These are phyloP conservation scores for Dendronephthya gigantea DNA, from an alignment of 64 coral and sea anemone species.

Conservation along the genomic window DNA sequence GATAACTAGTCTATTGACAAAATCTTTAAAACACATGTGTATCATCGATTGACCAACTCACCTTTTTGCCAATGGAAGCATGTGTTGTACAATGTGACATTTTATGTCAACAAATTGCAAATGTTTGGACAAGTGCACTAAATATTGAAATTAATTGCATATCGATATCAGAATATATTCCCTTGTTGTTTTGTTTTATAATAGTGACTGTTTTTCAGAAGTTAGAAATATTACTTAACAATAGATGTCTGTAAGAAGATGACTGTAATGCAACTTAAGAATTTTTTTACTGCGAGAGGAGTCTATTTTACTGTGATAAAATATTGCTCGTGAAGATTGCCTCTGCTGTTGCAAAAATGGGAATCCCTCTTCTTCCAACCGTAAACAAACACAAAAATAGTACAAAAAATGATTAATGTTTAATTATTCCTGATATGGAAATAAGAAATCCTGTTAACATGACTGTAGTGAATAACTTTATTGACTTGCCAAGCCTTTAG, in stretches of 20 bases:
- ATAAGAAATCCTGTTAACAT: not conserved
- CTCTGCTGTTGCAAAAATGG: not conserved
- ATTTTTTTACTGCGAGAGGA: not conserved
- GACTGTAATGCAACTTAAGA: not conserved
- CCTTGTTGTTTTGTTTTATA: not conserved
- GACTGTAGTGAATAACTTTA: not conserved
- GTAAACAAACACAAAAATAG: not conserved
- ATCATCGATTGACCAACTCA: not conserved
- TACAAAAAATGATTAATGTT: not conserved
- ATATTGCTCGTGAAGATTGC: not conserved
- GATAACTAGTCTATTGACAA: no score
- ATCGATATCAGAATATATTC: not conserved
- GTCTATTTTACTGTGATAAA: not conserved
- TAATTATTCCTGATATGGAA: constrained; percentile 13
- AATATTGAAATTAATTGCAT: not conserved
- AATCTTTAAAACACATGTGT: no score
- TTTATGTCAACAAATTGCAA: not conserved
- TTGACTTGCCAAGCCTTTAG: not conserved
- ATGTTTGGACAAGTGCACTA: not conserved
- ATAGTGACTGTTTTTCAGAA: not conserved
- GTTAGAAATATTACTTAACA: not conserved
- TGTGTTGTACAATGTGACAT: not conserved
- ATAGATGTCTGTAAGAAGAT: not conserved
- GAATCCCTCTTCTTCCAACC: not conserved
- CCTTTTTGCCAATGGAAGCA: not conserved